Evolutionary conservation across 2,797 vertebrate species (phyloP).

Genomic region (Chaunax sp.): DNA sequence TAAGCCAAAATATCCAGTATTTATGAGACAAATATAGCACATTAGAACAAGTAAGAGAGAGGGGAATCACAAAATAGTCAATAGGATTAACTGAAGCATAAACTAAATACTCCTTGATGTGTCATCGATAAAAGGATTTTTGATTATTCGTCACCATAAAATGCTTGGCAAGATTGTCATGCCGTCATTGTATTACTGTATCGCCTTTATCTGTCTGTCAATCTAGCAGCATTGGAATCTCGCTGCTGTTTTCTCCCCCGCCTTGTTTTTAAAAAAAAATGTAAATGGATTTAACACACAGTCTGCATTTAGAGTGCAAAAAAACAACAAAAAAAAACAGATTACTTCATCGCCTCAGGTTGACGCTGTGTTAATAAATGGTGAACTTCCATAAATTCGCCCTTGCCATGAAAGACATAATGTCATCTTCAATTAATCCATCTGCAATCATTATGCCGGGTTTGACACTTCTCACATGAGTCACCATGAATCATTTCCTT

Average conservation of each 20-base stretch:
- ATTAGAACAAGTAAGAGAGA: slow-evolving; percentile 72
- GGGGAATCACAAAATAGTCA: slow-evolving; percentile 80
- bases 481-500: slow-evolving; percentile 55
- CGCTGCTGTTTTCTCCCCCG: slow-evolving; percentile 60
- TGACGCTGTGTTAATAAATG: slow-evolving; percentile 75
- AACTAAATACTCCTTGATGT: slow-evolving; percentile 84
- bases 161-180: slow-evolving; percentile 80
- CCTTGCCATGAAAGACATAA: slow-evolving; percentile 61
- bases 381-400: slow-evolving; percentile 69
- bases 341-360: slow-evolving; percentile 79
- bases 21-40: slow-evolving; percentile 82
- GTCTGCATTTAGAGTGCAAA: slow-evolving; percentile 74
- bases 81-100: slow-evolving; percentile 83
- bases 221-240: slow-evolving; percentile 77
- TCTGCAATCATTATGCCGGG: slow-evolving; percentile 64
- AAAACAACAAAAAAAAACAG: slow-evolving; percentile 60
- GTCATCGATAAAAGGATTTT: slow-evolving; percentile 86
- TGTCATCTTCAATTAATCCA: slow-evolving; percentile 78
- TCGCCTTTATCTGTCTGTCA: slow-evolving; percentile 81
- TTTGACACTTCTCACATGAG: slow-evolving; percentile 64
- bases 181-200: slow-evolving; percentile 78
- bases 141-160: slow-evolving; percentile 85
- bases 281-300: slow-evolving; percentile 79
- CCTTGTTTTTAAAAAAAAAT: slow-evolving; percentile 32
- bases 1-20: slow-evolving; percentile 81